Percentiles rank a stretch among this genome's conserved stretches.
Evolutionary conservation across 2,113 vertebrate species (phyloP).

Genomic region (Regulus satrapa): DNA sequence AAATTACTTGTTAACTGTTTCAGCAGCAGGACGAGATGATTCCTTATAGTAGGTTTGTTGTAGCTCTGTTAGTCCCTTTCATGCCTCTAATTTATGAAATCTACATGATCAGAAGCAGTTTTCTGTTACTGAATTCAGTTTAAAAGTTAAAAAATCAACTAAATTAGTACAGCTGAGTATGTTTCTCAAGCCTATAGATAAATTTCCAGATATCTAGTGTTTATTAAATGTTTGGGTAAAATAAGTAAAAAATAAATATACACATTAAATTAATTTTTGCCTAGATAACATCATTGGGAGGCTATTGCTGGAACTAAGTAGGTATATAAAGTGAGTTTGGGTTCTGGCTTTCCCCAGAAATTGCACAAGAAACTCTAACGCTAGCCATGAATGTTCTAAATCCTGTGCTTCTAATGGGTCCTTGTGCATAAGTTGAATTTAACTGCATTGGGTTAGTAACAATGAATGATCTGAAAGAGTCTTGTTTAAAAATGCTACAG

Average conservation of each 20-base stretch:
- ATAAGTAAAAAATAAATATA: background rate
- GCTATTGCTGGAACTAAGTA: background rate
- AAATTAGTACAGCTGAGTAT: background rate
- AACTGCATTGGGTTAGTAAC: background rate
- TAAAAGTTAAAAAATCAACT: background rate
- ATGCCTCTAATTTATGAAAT: slow-evolving; percentile 21
- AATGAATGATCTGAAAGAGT: background rate
- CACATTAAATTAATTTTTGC: background rate
- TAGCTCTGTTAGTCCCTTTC: background rate
- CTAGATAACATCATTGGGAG: background rate
- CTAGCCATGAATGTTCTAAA: background rate
- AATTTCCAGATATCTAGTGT: background rate
- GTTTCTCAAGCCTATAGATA: background rate
- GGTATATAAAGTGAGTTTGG: background rate
- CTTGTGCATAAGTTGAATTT: background rate
- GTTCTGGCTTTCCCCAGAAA: background rate
- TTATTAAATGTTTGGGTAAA: background rate
- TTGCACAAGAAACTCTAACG: background rate
- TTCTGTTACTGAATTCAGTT: background rate
- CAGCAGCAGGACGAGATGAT: background rate
- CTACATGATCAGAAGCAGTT: background rate
- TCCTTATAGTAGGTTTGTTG: background rate
- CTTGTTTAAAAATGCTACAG: background rate
- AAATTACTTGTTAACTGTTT: slow-evolving; percentile 61
- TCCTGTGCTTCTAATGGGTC: background rate